Base-by-base conservation (phyloP, 2,113 vertebrate species). In the Cynocephalus volans region DNA sequence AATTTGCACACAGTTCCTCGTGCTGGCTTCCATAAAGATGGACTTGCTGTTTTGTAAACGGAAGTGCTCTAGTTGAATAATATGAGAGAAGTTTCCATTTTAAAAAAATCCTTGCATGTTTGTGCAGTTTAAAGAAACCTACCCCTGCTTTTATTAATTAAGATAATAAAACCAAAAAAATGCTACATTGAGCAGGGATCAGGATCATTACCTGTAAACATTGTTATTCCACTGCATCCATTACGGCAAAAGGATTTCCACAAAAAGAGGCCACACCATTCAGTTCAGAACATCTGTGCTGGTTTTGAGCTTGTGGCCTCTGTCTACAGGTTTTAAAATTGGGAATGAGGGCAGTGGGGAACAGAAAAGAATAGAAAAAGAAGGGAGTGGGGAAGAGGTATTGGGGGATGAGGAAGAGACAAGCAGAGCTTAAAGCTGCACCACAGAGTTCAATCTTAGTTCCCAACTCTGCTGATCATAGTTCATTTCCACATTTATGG, bases 131-230 rank as follows among this genome's bases (percentile, higher is more conserved):
- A 99, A 99, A 98, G 96, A 99, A 98, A 98, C 97, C 97, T 95
- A 98, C 97, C 98, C 98, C 98, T 98, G 98, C 98, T 97, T 98
- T 98, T 97, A 90, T 97, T 92, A 97, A 96, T 92, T 95, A 97
- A 97, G 92, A 76, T 95, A 77, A 58, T 24, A 94, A 92, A 97
- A 97, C 81, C 62, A 83, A 98, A 96, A 97, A 99, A 99, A 98
- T 98, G 99, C 99, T 99, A 99, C 98, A 99, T 99, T 96, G 98
- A 98, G 98, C 99, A 99, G 98, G 99, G 98, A 98, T 98, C 97
- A 97, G 98, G 98, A 98, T 96, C 0, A 70, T 99, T 99, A 99
- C 99, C 99, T 99, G 99, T 99, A 99, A 99, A 99, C 99, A 99
- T 98, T 98, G 98, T 98, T 98, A 98, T 98, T 98, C 85, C 98